Percentiles rank a stretch among this genome's conserved stretches.
These are phyloP conservation scores for Daubentonia madagascariensis DNA, from an alignment of 2,113 vertebrate genomes.

Conservation along the genomic window DNA sequence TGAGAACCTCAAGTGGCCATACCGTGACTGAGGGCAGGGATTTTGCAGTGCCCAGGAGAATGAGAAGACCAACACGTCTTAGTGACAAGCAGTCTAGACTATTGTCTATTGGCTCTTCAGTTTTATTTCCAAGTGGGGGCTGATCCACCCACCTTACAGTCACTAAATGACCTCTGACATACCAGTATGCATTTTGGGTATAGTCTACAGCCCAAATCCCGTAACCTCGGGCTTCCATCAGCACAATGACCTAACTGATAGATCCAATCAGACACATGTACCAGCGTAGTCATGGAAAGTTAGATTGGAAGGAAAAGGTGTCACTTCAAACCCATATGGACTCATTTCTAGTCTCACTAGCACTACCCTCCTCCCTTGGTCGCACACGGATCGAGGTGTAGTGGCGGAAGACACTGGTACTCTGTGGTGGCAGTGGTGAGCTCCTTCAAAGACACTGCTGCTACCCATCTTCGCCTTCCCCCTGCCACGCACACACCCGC, in stretches of 20 bases:
- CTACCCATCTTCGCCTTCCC: not conserved
- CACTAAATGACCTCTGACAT: not conserved
- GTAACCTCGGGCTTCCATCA: not conserved
- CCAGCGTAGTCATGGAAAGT: not conserved
- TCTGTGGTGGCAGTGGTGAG: not conserved
- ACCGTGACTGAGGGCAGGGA: no score
- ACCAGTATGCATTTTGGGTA: not conserved
- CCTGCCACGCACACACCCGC: not conserved
- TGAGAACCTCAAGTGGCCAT: not conserved
- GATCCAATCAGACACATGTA: not conserved
- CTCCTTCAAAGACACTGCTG: accelerated
- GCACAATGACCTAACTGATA: not conserved
- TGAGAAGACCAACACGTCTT: not conserved
- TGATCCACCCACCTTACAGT: not conserved
- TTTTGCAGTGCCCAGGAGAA: not conserved
- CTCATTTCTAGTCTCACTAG: not conserved
- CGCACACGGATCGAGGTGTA: not conserved
- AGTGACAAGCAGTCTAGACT: not conserved
- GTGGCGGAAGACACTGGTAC: not conserved
- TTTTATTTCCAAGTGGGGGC: not conserved
- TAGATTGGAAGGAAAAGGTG: not conserved
- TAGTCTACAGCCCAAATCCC: not conserved
- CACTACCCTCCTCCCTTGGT: accelerated
- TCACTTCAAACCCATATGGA: not conserved
- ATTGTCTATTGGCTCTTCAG: not conserved